A percentile compares a stretch with the other conserved stretches of the same genome.
Evolutionary conservation across 2,888 invertebrate species (phyloP).

Genomic region (Dasypolia templi): DNA sequence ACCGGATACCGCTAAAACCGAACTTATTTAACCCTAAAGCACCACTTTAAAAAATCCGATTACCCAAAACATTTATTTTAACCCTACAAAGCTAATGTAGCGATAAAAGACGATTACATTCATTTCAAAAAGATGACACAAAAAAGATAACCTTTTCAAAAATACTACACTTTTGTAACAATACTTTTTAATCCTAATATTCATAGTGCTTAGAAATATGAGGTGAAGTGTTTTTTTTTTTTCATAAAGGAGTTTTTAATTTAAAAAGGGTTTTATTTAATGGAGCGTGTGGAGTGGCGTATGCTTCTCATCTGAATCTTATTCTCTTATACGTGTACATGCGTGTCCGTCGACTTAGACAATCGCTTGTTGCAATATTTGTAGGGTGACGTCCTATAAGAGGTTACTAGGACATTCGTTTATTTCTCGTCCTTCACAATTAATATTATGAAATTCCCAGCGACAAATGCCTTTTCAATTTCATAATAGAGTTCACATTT

Average conservation of each 20-base stretch:
- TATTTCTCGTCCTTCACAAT: neutral
- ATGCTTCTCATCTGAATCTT: constrained; percentile 70
- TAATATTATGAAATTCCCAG: neutral
- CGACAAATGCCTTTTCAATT: no score
- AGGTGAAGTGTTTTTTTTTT: constrained; percentile 37
- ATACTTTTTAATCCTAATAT: constrained; percentile 64
- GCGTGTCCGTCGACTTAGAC: constrained; percentile 59
- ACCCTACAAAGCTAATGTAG: constrained; percentile 75
- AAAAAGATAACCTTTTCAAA: constrained; percentile 48
- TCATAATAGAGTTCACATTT: no score
- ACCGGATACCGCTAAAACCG: constrained; percentile 33
- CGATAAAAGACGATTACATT: constrained; percentile 69
- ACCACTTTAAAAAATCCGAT: constrained; percentile 78
- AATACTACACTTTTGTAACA: constrained; percentile 53
- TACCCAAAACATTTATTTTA: constrained; percentile 78
- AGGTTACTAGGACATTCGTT: neutral
- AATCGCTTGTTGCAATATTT: constrained; percentile 69
- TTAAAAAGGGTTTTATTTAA: constrained; percentile 57
- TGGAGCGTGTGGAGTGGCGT: constrained; percentile 76
- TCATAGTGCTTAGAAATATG: constrained; percentile 56
- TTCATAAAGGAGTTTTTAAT: constrained; percentile 43
- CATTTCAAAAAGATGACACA: constrained; percentile 42
- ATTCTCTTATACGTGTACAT: constrained; percentile 59
- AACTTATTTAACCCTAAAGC: constrained; percentile 46
- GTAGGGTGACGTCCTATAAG: constrained; percentile 53